Percentiles rank a stretch among this genome's conserved stretches.
Conservation (phyloP, 64 coral and sea anemone genomes). For the Dendronephthya gigantea region DNA sequence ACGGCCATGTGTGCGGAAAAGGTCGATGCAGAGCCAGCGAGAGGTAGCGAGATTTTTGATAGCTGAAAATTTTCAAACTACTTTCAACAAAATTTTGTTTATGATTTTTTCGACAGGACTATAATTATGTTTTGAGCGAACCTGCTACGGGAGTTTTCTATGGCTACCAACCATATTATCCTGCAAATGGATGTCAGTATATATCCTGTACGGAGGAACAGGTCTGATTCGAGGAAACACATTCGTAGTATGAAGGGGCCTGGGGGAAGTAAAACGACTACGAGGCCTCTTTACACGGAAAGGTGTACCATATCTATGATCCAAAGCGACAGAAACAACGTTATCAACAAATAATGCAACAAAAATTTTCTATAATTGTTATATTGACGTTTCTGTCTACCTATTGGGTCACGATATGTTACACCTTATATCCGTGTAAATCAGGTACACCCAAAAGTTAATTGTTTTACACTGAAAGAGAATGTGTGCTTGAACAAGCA, state of each 20-base stretch:
- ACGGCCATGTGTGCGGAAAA: too few species aligned
- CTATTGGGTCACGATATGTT: neutral
- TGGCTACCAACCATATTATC: neutral
- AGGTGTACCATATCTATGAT: too few species aligned
- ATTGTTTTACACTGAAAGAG: neutral
- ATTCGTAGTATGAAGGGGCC: too few species aligned
- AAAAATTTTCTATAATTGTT: too few species aligned
- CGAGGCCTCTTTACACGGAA: too few species aligned
- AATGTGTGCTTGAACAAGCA: neutral
- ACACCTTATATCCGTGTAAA: too few species aligned
- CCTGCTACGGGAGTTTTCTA: neutral
- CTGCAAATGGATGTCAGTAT: conserved; percentile 15
- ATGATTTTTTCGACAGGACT: neutral
- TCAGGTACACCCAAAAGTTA: neutral
- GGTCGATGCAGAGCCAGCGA: too few species aligned
- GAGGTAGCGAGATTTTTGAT: neutral
- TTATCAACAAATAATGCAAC: too few species aligned
- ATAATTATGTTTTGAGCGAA: conserved; percentile 12
- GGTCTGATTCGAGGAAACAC: neutral
- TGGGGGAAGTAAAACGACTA: too few species aligned
- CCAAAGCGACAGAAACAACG: too few species aligned
- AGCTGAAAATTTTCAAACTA: neutral
- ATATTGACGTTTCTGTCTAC: neutral
- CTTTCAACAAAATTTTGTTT: neutral
- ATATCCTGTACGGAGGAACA: neutral